Conservation (phyloP, 2,888 invertebrate genomes). For the Agonopterix heracliana region DNA sequence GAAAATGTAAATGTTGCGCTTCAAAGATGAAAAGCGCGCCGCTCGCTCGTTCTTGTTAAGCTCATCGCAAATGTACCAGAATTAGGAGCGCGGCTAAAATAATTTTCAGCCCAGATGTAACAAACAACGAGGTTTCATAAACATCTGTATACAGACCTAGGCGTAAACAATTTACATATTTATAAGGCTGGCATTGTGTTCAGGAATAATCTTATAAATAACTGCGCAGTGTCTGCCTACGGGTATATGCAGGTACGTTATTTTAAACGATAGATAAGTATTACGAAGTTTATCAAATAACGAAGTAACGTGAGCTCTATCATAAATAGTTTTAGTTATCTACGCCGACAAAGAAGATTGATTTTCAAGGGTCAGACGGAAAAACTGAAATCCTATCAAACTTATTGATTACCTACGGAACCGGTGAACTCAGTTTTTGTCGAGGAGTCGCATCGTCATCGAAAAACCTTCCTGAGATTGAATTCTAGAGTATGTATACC, state of each 20-base stretch:
- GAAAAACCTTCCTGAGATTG: no score
- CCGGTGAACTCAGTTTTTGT: no score
- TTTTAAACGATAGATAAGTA: not conserved
- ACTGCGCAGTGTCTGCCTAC: not conserved
- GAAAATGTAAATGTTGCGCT: slow-evolving; percentile 77
- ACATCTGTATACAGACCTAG: slow-evolving; percentile 18
- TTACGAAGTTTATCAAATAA: no score
- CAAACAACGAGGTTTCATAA: slow-evolving; percentile 29
- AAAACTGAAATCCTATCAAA: not conserved
- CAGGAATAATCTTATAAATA: not conserved
- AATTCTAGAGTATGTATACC: no score
- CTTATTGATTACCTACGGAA: not conserved
- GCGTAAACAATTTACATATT: slow-evolving; percentile 9
- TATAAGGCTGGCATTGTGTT: slow-evolving; percentile 3
- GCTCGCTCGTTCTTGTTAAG: slow-evolving; percentile 69
- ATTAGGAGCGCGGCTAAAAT: slow-evolving; percentile 69
- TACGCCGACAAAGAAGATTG: no score
- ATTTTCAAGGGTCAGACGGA: no score
- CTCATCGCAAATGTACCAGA: slow-evolving; percentile 74
- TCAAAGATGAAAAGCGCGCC: slow-evolving; percentile 74
- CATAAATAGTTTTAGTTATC: no score
- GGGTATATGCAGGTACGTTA: not conserved
- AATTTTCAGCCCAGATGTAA: slow-evolving; percentile 69
- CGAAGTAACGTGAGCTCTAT: no score
- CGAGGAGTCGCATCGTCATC: no score